Evolutionary conservation across 2,797 vertebrate genomes (phyloP).

Genomic region (Sebastes flavidus): DNA sequence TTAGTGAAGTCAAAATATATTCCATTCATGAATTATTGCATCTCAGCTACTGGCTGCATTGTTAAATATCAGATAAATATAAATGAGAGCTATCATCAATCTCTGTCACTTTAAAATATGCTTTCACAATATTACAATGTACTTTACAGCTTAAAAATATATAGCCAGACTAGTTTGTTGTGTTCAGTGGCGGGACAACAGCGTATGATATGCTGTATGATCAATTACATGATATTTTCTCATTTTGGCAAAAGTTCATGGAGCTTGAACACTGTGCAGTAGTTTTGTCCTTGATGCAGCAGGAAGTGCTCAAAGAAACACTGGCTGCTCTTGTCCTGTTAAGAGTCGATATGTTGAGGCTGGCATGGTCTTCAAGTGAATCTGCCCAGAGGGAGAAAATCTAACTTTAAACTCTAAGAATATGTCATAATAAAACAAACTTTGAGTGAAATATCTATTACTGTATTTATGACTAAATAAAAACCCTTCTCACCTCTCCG

Average conservation of each 20-base stretch:
- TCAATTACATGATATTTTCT: slow-evolving; percentile 68
- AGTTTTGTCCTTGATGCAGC: slow-evolving; percentile 10
- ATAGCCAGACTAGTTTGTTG: slow-evolving; percentile 19
- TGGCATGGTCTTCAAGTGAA: slow-evolving; percentile 98
- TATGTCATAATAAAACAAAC: background rate
- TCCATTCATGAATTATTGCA: slow-evolving; percentile 5
- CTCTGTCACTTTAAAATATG: slow-evolving; percentile 45
- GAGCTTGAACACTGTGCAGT: slow-evolving; percentile 39
- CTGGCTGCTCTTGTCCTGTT: slow-evolving; percentile 94
- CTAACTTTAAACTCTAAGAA: background rate
- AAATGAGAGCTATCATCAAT: slow-evolving; percentile 36
- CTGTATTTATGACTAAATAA: background rate
- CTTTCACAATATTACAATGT: slow-evolving; percentile 34
- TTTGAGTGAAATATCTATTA: background rate
- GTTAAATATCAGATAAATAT: slow-evolving; percentile 69
- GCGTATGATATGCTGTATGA: slow-evolving; percentile 27
- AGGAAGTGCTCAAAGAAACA: slow-evolving; percentile 86
- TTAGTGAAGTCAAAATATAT: slow-evolving; percentile 34
- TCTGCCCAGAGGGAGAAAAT: slow-evolving; percentile 74
- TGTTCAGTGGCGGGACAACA: slow-evolving; percentile 50
- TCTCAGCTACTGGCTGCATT: slow-evolving; percentile 32
- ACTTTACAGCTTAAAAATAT: slow-evolving; percentile 53
- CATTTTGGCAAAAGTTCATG: slow-evolving; percentile 61
- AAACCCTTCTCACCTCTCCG: slow-evolving; percentile 85
- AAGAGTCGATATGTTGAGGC: slow-evolving; percentile 95